These are phyloP conservation scores for Diachrysia chrysitis DNA, from an alignment of 2,888 invertebrate species.

Conservation along the genomic window DNA sequence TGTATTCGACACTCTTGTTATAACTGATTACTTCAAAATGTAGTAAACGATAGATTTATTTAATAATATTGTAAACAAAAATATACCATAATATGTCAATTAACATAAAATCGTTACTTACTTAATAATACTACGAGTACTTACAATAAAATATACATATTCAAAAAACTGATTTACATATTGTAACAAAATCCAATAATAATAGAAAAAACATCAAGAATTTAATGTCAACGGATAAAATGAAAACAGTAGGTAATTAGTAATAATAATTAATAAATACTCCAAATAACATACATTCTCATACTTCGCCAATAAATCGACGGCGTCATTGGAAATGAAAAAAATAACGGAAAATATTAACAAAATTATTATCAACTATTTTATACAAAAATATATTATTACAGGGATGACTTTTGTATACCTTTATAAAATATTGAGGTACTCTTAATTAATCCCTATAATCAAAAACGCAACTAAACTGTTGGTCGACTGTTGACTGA, in stretches of 20 bases:
- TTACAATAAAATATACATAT: not conserved
- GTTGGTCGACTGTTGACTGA: no score
- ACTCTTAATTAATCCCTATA: no score
- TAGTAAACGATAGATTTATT: no score
- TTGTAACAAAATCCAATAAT: no score
- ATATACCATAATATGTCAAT: conserved; percentile 3
- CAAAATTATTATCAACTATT: not conserved
- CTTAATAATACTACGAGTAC: conserved; percentile 7
- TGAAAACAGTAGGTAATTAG: conserved; percentile 10
- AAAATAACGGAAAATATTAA: not conserved
- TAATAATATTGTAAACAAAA: no score
- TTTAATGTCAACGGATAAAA: conserved; percentile 16
- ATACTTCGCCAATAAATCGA: conserved; percentile 20
- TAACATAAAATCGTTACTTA: no score
- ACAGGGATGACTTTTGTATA: no score
- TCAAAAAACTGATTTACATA: not conserved
- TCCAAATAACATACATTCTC: conserved; percentile 53
- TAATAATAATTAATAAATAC: conserved; percentile 15
- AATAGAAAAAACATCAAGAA: conserved; percentile 16
- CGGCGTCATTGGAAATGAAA: conserved; percentile 18
- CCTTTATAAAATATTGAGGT: no score
- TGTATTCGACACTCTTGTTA: no score
- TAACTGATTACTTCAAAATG: no score
- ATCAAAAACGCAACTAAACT: no score
- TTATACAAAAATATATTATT: not conserved